phyloP scores from a whole-genome alignment of 64 coral and sea anemone genomes.

The Orbicella faveolata region DNA sequence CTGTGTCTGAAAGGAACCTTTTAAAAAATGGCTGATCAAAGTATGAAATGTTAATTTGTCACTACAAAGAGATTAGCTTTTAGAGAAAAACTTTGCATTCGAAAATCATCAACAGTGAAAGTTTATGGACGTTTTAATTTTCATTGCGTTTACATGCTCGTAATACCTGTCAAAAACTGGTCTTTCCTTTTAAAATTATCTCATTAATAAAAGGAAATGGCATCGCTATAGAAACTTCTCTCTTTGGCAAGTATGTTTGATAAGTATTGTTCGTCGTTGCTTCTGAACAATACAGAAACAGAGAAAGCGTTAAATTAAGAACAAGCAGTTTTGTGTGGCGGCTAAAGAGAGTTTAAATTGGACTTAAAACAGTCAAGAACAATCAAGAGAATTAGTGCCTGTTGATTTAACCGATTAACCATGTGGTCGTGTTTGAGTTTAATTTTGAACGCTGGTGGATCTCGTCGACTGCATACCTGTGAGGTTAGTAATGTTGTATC shows the following conservation, averaged over 20 bases:
- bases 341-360: not conserved
- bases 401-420: not conserved
- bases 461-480: not conserved
- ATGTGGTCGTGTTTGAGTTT: constrained; percentile 40
- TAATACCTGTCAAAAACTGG: not conserved
- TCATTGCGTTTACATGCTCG: too few species aligned
- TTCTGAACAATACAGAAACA: not conserved
- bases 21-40: too few species aligned
- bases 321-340: not conserved
- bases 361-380: not conserved
- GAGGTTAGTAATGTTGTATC: not conserved
- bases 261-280: not conserved
- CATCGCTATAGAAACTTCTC: not conserved
- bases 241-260: not conserved
- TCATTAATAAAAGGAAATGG: not conserved
- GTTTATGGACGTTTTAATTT: not conserved
- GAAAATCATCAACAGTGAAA: too few species aligned
- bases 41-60: too few species aligned
- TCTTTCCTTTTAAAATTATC: not conserved
- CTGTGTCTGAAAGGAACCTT: too few species aligned
- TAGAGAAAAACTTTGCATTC: too few species aligned
- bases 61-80: too few species aligned
- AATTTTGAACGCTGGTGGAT: not conserved
- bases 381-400: not conserved
- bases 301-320: not conserved